These are phyloP conservation scores for Proterorhinus semilunaris DNA, from an alignment of 2,113 vertebrate genomes.

Conservation along the genomic window DNA sequence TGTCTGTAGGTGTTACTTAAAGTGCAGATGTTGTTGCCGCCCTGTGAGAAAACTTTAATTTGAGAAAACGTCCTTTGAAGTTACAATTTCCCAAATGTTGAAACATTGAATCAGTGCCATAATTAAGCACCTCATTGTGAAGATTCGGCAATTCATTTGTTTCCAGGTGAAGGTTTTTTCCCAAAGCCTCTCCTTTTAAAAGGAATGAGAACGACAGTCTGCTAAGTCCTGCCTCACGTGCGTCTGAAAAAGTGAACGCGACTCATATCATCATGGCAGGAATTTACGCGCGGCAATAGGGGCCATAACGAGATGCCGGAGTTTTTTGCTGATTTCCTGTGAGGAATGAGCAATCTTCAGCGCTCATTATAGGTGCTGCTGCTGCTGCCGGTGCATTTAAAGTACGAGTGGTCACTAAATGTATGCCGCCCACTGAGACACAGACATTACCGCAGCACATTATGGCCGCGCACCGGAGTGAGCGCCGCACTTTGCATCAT, in stretches of 20 bases:
- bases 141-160: too few species aligned
- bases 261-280: slow-evolving; percentile 33
- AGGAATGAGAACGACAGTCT: too few species aligned
- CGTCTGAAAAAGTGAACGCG: slow-evolving; percentile 7
- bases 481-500: background rate
- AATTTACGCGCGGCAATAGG: slow-evolving; percentile 48
- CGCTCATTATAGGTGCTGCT: slow-evolving; percentile 68
- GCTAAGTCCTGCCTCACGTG: background rate
- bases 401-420: slow-evolving; percentile 61
- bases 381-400: slow-evolving; percentile 73
- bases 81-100: too few species aligned
- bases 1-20: too few species aligned
- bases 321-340: slow-evolving; percentile 69
- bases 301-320: slow-evolving; percentile 68
- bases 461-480: slow-evolving; percentile 9
- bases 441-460: background rate
- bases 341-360: slow-evolving; percentile 69
- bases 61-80: too few species aligned
- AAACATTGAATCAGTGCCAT: too few species aligned
- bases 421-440: slow-evolving; percentile 32
- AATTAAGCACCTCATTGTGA: too few species aligned
- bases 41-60: too few species aligned
- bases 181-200: too few species aligned
- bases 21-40: too few species aligned
- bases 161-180: too few species aligned